Evolutionary conservation across 1,140 invertebrate species (phyloP), one percentile per base, ranked within the genome.

Genomic region (Leptinotarsa lineolata): DNA sequence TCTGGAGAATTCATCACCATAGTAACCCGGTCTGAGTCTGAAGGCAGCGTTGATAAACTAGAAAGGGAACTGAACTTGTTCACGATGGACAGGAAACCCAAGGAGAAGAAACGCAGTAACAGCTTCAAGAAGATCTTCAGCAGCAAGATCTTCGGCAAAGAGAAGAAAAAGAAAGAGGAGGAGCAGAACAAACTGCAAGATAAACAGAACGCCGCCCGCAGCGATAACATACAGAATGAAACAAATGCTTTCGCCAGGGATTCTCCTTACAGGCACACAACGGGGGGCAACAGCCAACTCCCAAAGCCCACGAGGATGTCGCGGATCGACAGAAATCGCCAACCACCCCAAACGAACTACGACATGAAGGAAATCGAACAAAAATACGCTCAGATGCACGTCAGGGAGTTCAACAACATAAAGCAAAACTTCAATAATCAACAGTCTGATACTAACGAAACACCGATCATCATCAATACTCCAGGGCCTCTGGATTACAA

Each of bases 141-240:
- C 18, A 70, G 71, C 15, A 74, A 65, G 6, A 75, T 82, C 59
- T 83, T 82, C 67, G 70, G 79, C 3, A 74, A 71, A 70, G 82
- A 82, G 67, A 81, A 83, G 67, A 82, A 81, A 64, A 83, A 82
- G 70, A 83, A 82, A 64, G 77, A 78, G 44, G 71, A 79, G 22
- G 59, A 73, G 1, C 21, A 69, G 4, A 81, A 76, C 61, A 54
- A 54, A 18, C 70, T 65, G 12, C 78, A 80, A 59, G 79, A 78
- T 59, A 76, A 75, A 60, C 70, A 76, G 5, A 77, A 74, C 70
- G 72, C 60, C 4, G 74, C 77, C 4, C 76, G 79, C 30, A 75
- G 71, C 21, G 81, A 82, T 71, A 83, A 82, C 68, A 75, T 76
- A 6, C 78, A 83, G 61, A 84, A 84, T 70, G 79, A 83, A 73